Conservation (phyloP, 2,113 vertebrate species). For the Vombatus ursinus region DNA sequence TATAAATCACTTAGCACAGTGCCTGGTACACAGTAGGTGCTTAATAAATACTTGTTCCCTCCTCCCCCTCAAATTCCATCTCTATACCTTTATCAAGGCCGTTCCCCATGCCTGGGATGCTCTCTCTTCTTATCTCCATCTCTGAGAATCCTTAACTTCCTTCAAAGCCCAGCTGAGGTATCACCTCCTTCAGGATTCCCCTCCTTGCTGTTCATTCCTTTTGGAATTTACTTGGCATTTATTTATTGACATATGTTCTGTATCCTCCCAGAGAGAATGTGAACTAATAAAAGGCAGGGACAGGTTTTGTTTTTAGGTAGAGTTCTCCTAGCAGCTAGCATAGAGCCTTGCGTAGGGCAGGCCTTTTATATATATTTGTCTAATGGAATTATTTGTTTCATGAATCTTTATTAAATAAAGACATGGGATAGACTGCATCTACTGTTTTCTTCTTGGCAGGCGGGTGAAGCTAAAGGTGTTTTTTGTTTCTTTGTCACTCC, state of each 20-base stretch:
- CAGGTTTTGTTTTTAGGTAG: not conserved
- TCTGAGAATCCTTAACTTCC: no score
- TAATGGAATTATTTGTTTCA: conserved; percentile 68
- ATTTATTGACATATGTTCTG: no score
- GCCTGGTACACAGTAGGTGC: not conserved
- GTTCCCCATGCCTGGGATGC: no score
- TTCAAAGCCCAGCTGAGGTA: no score
- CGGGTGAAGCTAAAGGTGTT: conserved; percentile 79
- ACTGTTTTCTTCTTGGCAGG: conserved; percentile 78
- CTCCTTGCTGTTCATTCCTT: no score
- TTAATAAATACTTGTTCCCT: not conserved
- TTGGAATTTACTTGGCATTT: no score
- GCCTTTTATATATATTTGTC: not conserved
- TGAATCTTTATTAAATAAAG: conserved; percentile 83
- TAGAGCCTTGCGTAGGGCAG: not conserved
- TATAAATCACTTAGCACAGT: not conserved
- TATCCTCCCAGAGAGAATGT: no score
- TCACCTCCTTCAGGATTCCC: no score
- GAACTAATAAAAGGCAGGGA: not conserved
- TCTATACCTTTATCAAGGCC: no score
- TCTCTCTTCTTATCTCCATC: no score
- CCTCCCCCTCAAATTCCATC: no score
- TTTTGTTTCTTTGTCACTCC: conserved; percentile 82
- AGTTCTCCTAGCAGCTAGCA: not conserved
- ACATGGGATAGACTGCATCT: conserved; percentile 77